These are phyloP conservation scores for Stramonita haemastoma DNA, from an alignment of 2,888 invertebrate species.

Conservation along the genomic window DNA sequence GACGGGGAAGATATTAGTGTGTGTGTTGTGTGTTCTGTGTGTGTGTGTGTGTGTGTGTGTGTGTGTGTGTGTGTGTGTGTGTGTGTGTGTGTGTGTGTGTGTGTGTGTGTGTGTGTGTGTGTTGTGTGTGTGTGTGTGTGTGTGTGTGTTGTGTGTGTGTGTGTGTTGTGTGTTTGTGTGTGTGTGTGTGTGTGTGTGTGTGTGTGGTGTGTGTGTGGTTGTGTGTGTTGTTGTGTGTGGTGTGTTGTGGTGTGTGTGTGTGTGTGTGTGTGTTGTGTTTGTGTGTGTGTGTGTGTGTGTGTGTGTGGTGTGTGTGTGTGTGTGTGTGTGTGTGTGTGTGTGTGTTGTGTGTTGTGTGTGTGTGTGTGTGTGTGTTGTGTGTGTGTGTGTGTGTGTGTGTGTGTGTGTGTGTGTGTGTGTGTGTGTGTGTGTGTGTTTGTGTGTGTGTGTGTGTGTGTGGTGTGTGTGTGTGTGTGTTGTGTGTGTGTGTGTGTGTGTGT, in stretches of 20 bases:
- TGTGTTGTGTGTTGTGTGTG: background rate
- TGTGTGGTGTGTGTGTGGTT: background rate
- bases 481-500: background rate
- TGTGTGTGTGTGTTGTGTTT: background rate
- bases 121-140: background rate
- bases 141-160: background rate
- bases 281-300: background rate
- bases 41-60: background rate
- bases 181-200: background rate
- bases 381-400: too few species aligned
- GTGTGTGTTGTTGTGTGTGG: background rate
- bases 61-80: background rate
- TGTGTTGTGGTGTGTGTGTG: background rate
- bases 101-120: too few species aligned
- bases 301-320: background rate
- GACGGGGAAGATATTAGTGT: background rate
- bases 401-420: too few species aligned
- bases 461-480: background rate
- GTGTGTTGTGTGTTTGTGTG: background rate
- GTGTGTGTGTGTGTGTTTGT: background rate
- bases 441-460: background rate
- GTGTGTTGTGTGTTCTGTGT: background rate
- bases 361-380: background rate
- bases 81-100: background rate
- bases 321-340: background rate